Evolutionary conservation across 2,113 vertebrate genomes (phyloP), one percentile per base, ranked within the genome.

Genomic region (Cnemophilus loriae): DNA sequence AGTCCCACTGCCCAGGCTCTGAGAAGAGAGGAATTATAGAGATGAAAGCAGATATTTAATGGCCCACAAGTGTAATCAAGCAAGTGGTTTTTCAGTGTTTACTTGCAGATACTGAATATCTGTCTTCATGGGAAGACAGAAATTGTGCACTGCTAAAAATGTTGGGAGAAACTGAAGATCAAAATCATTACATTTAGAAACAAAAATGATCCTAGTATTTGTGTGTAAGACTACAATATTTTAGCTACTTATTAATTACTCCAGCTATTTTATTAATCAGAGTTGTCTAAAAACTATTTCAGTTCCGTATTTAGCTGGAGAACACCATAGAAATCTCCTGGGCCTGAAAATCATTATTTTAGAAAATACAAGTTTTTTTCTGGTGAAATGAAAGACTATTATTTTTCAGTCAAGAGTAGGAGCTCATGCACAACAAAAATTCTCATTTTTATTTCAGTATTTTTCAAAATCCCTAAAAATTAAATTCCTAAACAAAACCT

Each of bases 21-120:
- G 81, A 88, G 91, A 53, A 85, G 82, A 79, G 91, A 69, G 84
- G 94, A 93, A 97, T 91, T 95, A 94, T n/a, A 75, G 1, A 93
- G 86, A 96, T 94, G 84, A 96, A 94, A 96, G 93, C 80, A 91
- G 74, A 85, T 80, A 90, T 90, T 90, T 94, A 89, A 93, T 87
- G 93, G 82, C 53, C 59, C 67, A 91, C 74, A 73, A 91, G 89
- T 41, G 69, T 79, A 93, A 93, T 53, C 69, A 95, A 95, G 81
- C 93, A 93, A 96, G 93, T 71, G 78, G 73, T 94, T 94, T 90
- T 76, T 80, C 78, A 69, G 37, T 59, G 79, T 93, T 96, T 94
- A 69, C 82, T 85, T 57, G 74, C 30, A 94, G 61, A 89, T 59
- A 87, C 65, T 20, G 44, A 92, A 5, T 87, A 81, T 75, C 60